phyloP scores from a whole-genome alignment of 1,140 invertebrate species.

The Melipona quadrifasciata region DNA sequence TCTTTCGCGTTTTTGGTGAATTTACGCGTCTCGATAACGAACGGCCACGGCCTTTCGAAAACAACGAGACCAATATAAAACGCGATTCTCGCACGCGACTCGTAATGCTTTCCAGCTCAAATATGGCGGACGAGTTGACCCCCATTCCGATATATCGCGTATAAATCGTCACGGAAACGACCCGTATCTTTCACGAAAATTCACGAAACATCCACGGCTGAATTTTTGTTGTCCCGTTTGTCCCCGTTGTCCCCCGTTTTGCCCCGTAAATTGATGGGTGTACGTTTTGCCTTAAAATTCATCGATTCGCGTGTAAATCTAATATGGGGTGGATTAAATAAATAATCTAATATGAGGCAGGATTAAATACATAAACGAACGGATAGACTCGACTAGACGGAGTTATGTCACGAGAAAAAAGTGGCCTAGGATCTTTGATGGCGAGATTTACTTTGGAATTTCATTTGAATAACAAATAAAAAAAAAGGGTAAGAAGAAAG shows the following conservation, averaged over 20 bases:
- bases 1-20: neutral
- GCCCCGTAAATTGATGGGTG: neutral
- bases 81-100: slow-evolving; percentile 4
- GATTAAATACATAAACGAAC: neutral
- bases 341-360: neutral
- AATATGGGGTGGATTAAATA: too few relatives aligned
- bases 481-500: neutral
- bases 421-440: too few relatives aligned
- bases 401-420: neutral
- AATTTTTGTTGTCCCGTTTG: neutral
- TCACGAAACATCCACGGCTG: neutral
- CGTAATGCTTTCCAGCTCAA: slow-evolving; percentile 5
- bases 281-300: neutral
- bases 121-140: neutral
- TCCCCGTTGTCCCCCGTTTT: neutral
- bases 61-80: slow-evolving; percentile 21
- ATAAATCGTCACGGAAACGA: slow-evolving; percentile 14
- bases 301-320: neutral
- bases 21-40: slow-evolving; percentile 7
- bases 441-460: neutral
- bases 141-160: neutral
- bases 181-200: slow-evolving; percentile 4
- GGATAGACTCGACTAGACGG: neutral
- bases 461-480: neutral
- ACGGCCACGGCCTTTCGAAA: slow-evolving; percentile 1